Conservation (phyloP, 1,140 invertebrate genomes). For the Rhagoletis zephyria region DNA sequence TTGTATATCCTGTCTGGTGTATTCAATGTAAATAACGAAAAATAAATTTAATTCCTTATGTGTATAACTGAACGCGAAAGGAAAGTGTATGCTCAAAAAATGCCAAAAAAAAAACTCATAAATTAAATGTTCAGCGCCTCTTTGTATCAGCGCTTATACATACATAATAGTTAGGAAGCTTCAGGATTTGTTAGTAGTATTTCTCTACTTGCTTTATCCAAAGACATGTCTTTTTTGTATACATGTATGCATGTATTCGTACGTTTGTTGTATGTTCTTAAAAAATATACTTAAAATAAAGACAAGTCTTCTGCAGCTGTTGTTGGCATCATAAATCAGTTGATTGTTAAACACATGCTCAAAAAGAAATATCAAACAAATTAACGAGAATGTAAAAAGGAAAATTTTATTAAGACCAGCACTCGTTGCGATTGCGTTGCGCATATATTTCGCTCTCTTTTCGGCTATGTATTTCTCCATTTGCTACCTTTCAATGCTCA, state of each 20-base stretch:
- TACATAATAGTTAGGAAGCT: slow-evolving; percentile 23
- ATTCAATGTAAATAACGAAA: slow-evolving; percentile 13
- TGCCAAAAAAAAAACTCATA: not conserved
- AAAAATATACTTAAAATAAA: slow-evolving; percentile 46
- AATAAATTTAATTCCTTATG: slow-evolving; percentile 31
- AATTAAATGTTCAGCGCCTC: slow-evolving; percentile 7
- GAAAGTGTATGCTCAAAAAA: not conserved
- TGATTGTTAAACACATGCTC: not conserved
- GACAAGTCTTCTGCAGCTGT: slow-evolving; percentile 32
- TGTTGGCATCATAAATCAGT: not conserved
- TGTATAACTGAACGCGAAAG: not conserved
- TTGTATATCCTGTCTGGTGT: not conserved
- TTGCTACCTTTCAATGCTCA: not conserved
- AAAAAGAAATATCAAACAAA: slow-evolving; percentile 21
- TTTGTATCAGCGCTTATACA: not conserved
- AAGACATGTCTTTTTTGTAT: slow-evolving; percentile 3
- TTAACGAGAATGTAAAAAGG: slow-evolving; percentile 21
- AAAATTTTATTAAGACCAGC: not conserved
- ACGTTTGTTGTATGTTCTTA: not conserved
- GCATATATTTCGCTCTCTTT: not conserved
- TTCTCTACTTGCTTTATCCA: not conserved
- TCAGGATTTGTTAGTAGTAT: not conserved
- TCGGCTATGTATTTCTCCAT: not conserved
- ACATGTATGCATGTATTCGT: not conserved
- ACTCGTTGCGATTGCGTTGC: not conserved